Base-by-base conservation (phyloP, 2,888 invertebrate species). In the Hypena proboscidalis region DNA sequence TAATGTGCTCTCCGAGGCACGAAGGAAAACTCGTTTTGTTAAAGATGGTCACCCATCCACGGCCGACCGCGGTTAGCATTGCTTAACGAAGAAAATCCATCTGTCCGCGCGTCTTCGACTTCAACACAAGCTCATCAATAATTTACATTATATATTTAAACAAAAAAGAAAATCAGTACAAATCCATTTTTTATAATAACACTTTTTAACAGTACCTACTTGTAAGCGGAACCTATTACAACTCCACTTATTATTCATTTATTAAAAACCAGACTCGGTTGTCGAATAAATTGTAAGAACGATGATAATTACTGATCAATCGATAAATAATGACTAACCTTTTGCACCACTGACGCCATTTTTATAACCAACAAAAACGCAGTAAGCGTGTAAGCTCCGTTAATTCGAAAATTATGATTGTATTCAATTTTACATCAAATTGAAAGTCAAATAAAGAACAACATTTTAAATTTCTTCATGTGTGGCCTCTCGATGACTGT, bases 381-480 rank as follows among this genome's bases (percentile, higher is more conserved):
- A 37, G 13, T 4, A 22, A 14, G 34, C 11, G 14, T 42, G 21
- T 55, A 48, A 57, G 49, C 55, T 36, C 13, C 19, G 40, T 37
- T 62, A 43, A 63, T 65, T 52, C 39, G 19, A 61, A 61, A 61
- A 67, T 52, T 46, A 71, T 58, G 33, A 49, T 51, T 54, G 20
- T 40, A 50, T 58, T 63, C 40, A 61, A 49, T 54, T 44, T 51
- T 48, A 38, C 33, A 40, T 26, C 21, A 22, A 40, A 60, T 65
- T 53, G 37, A 51, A 44, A 52, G 50, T 31, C 11, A 8, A 44
- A 51, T 46, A 34, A 59, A 62, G 44, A 58, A 57, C 39, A 40
- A 60, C 54, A 57, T 67, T 72, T 63, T 58, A 58, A 66, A 56
- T 43, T 29, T 50, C 71, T 56, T 30, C 68, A 63, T 74, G 77